A percentile compares a stretch with the other conserved stretches of the same genome.
Evolutionary conservation across 2,888 invertebrate species (phyloP).

Genomic region (Troides aeacus): DNA sequence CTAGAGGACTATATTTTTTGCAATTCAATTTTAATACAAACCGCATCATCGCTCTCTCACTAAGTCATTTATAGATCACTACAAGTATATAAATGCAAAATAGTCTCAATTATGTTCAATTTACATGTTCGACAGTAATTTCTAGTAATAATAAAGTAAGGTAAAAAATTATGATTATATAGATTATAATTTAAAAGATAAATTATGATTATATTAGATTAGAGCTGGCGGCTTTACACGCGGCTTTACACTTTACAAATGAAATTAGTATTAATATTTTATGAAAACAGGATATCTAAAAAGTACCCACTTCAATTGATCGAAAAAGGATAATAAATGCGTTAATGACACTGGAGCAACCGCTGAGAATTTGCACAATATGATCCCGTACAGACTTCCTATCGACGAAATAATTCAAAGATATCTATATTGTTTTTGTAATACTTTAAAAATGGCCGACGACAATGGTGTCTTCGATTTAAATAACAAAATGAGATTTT

Average conservation of each 20-base stretch:
- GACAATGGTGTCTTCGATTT: not conserved
- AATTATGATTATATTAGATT: too few relatives aligned
- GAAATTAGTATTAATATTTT: too few relatives aligned
- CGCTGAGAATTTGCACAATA: not conserved
- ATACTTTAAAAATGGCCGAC: not conserved
- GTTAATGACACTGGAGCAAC: not conserved
- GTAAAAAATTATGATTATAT: too few relatives aligned
- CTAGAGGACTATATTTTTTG: too few relatives aligned
- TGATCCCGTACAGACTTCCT: conserved; percentile 1
- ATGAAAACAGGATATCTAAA: not conserved
- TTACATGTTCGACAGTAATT: not conserved
- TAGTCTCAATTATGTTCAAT: too few relatives aligned
- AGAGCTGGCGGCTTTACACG: too few relatives aligned
- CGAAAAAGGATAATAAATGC: not conserved
- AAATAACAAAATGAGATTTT: not conserved
- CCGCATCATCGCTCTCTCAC: too few relatives aligned
- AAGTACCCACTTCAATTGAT: not conserved
- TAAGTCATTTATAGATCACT: too few relatives aligned
- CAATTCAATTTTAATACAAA: too few relatives aligned
- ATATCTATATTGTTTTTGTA: conserved; percentile 3
- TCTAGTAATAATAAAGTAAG: not conserved
- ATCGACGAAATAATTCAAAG: not conserved
- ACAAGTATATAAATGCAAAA: not conserved
- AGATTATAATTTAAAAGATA: too few relatives aligned
- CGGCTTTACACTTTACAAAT: too few relatives aligned